Evolutionary conservation across 1,140 invertebrate genomes (phyloP).

Genomic region (Drosophila simulans): DNA sequence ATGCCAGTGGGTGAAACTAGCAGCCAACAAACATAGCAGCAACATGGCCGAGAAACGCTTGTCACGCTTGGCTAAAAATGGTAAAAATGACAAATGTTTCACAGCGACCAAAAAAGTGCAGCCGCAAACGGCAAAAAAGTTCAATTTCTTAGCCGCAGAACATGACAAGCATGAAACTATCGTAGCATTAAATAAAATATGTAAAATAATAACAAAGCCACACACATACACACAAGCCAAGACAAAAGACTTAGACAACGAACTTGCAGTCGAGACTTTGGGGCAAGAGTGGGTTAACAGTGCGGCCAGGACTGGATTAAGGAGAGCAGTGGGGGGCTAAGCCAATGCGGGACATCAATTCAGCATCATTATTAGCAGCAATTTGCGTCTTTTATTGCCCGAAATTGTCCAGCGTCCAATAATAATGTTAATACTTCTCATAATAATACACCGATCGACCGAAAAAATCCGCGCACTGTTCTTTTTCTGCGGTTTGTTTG

Average conservation of each 20-base stretch:
- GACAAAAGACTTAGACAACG: slow-evolving; percentile 78
- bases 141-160: slow-evolving; percentile 75
- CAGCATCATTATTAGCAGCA: slow-evolving; percentile 81
- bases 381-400: slow-evolving; percentile 81
- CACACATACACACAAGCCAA: slow-evolving; percentile 41
- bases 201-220: slow-evolving; percentile 78
- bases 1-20: slow-evolving; percentile 75
- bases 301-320: background rate
- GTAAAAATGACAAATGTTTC: slow-evolving; percentile 82
- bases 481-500: slow-evolving; percentile 41
- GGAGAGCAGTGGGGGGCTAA: background rate
- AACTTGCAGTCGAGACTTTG: slow-evolving; percentile 45
- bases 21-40: slow-evolving; percentile 29
- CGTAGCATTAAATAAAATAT: slow-evolving; percentile 69
- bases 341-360: slow-evolving; percentile 13
- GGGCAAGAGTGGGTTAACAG: slow-evolving; percentile 39
- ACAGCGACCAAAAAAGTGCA: slow-evolving; percentile 76
- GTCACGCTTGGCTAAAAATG: slow-evolving; percentile 82
- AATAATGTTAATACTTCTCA: slow-evolving; percentile 78
- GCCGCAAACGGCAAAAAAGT: slow-evolving; percentile 63
- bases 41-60: slow-evolving; percentile 67
- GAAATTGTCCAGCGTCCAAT: slow-evolving; percentile 78
- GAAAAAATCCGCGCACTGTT: slow-evolving; percentile 14
- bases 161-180: slow-evolving; percentile 80
- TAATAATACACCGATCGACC: slow-evolving; percentile 65